Conservation (phyloP, 2,888 invertebrate species). For the Cryptocheilus praepositus region DNA sequence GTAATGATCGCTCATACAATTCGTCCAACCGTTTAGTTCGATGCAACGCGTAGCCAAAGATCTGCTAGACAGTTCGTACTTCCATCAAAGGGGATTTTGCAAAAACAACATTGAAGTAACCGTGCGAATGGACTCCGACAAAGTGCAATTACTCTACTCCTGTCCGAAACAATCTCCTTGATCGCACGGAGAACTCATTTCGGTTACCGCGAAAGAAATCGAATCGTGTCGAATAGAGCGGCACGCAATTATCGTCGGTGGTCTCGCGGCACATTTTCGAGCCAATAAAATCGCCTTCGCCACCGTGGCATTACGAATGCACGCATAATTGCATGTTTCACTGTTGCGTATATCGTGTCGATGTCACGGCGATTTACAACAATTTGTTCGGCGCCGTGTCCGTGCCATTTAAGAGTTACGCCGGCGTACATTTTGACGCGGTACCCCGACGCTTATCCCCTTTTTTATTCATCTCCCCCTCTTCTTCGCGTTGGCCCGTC, state of each 20-base stretch:
- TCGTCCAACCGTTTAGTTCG: no score
- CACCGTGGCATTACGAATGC: conserved; percentile 21
- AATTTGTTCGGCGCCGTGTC: conserved; percentile 32
- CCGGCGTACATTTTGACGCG: conserved; percentile 11
- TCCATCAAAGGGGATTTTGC: no score
- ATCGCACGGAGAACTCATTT: background rate
- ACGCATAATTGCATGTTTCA: conserved; percentile 10
- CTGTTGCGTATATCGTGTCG: conserved; percentile 7
- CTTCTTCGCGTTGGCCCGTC: no score
- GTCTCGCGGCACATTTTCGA: no score
- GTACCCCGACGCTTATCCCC: conserved; percentile 12
- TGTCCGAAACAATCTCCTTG: background rate
- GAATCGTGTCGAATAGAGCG: no score
- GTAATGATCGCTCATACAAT: no score
- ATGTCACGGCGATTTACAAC: conserved; percentile 33
- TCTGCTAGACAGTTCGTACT: no score
- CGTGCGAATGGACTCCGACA: no score
- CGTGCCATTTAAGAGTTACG: conserved; percentile 27
- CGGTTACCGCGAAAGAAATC: background rate
- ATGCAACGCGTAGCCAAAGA: no score
- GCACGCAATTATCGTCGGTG: no score
- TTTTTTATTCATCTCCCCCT: conserved; percentile 3
- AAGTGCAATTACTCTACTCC: background rate
- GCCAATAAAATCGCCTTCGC: conserved; percentile 12
- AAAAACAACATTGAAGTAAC: no score